Base-by-base conservation (phyloP, 2,888 invertebrate genomes). In the Himalopsyche anomala region DNA sequence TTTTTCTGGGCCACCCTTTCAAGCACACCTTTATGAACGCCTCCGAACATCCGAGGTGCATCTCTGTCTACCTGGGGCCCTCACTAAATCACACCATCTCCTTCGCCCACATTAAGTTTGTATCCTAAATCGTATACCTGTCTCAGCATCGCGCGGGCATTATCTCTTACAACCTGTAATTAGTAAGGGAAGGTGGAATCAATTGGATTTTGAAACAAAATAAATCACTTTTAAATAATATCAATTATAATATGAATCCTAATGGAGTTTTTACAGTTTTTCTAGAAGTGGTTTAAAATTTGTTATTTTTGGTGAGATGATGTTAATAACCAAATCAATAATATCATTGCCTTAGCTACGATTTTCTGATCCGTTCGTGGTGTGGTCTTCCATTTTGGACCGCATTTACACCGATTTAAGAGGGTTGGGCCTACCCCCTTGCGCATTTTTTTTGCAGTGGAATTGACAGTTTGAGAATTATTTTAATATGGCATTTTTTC, bases 111-210 rank as follows among this genome's bases (percentile, higher is more conserved):
- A n/a, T 36, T 82, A 45, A 5, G 15, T 54, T 79, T 12, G n/a
- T 12, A 36, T 40, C 28, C 62, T 42, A 40, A 42, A 84, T 19
- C 74, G 79, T 74, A 79, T 36, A 82, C n/a, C 56, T 28, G 28
- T 86, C 86, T 69, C 84, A 38, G 62, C 84, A 81, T 84, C 40
- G 80, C 83, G 51, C 19, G 19, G 54, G 81, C 80, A 84, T 83
- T 85, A 84, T 83, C 80, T 84, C 84, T 62, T 84, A 80, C 85
- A 84, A 80, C 81, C 69, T 83, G 84, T 87, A 87, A 87, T 87
- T 87, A 87, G 87, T 81, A 82, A 80, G 82, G 85, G 85, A 85
- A 56, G 82, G 51, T 36, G 12, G 85, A 69, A 40, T 56, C 40
- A 80, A 74, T 84, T 84, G 36, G 45, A 36, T 79, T 55, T 74